phyloP scores from a whole-genome alignment of 2,888 invertebrate genomes.

The Chrysopilus asiliformis region DNA sequence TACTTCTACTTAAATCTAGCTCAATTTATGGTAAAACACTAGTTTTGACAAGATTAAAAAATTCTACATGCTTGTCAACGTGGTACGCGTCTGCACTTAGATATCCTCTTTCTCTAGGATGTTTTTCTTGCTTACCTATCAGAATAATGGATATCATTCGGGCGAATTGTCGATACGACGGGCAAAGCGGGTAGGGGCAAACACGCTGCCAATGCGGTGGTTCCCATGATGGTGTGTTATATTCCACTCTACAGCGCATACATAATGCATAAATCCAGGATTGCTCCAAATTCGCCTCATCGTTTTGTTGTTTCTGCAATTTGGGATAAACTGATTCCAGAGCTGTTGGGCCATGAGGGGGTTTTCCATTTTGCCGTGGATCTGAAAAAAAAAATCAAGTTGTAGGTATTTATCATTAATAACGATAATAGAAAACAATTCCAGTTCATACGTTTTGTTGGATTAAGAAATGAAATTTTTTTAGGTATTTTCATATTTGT shows the following conservation, averaged over 20 bases:
- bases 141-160: slow-evolving; percentile 57
- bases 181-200: slow-evolving; percentile 76
- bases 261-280: slow-evolving; percentile 79
- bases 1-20: too few species aligned
- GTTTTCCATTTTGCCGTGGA: slow-evolving; percentile 20
- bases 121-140: slow-evolving; percentile 41
- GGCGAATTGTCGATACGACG: slow-evolving; percentile 71
- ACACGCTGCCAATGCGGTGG: slow-evolving; percentile 66
- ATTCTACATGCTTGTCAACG: too few species aligned
- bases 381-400: slow-evolving; percentile 23
- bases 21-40: too few species aligned
- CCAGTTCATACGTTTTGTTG: too few species aligned
- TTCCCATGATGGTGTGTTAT: slow-evolving; percentile 66
- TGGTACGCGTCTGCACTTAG: too few species aligned
- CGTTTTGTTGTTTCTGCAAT: slow-evolving; percentile 11
- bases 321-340: slow-evolving; percentile 11
- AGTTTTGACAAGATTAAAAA: too few species aligned
- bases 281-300: slow-evolving; percentile 27
- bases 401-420: too few species aligned
- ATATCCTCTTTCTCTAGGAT: too few species aligned
- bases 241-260: slow-evolving; percentile 62
- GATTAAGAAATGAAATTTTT: too few species aligned
- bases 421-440: too few species aligned
- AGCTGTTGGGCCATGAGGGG: slow-evolving; percentile 9
- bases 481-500: too few species aligned